Evolutionary conservation across 2,113 vertebrate genomes (phyloP), one percentile per base, ranked within the genome.

Genomic region (Ammodytes dubius): DNA sequence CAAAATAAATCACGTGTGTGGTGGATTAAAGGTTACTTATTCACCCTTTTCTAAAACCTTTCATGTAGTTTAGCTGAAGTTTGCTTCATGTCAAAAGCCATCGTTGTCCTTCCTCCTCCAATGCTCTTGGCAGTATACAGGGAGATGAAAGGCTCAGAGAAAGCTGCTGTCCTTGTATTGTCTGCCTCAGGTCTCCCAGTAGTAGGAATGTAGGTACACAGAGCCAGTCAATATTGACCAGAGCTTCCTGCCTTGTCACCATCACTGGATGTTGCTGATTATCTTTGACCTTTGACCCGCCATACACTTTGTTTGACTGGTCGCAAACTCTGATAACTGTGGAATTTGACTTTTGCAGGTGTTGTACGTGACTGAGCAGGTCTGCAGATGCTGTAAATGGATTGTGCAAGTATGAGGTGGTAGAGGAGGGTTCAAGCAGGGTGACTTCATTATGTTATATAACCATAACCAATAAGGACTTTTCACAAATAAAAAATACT

Each of bases 181-280:
- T 88, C 78, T 72, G 72, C 27, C 63, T 57, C 54, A 74, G 37
- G 68, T 84, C 49, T 85, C 89, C 72, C 79, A 77, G 88, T 19
- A 43, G 84, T 50, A 83, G 74, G 89, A 93, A 93, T 92, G 87
- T 75, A 63, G 57, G 63, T 54, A 79, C 70, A 83, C 74, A 89
- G 73, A 79, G 40, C 60, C 43, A 61, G 87, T 88, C 87, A 94
- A 95, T 95, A 92, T 93, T 95, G 86, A 89, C 73, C 72, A 0
- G 4, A 67, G 68, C 72, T 70, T 74, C 60, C 73, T 2, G 15
- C 85, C 78, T 83, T 85, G 84, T 88, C 78, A 68, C 83, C 64
- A 72, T 85, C 64, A 76, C 66, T 78, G 81, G 87, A 83, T 68
- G 74, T 65, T 75, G 10, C 43, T 7, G 50, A 74, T 78, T 88